These are phyloP conservation scores for Apis mellifera DNA, from an alignment of 1,140 invertebrate genomes.

Conservation along the genomic window Amel_HAv3.1 CM009942.2:4077501-4078000, in stretches of 20 bases:
- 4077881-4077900: slow-evolving; percentile 58
- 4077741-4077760: background rate
- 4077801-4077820: slow-evolving; percentile 10
- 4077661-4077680: background rate
- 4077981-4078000: background rate
- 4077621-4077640: background rate
- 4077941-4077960: slow-evolving; percentile 20
- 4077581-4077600: background rate
- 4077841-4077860: slow-evolving; percentile 44
- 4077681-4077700: no score
- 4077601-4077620: background rate
- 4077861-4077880: slow-evolving; percentile 60
- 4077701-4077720: background rate
- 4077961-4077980: background rate
- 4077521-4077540: slow-evolving; percentile 28
- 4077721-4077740: background rate
- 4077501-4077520: slow-evolving; percentile 28
- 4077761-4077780: background rate
- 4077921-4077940: slow-evolving; percentile 51
- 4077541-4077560: slow-evolving; percentile 27
- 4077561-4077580: slow-evolving; percentile 25
- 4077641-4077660: background rate
- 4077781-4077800: background rate
- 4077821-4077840: slow-evolving; percentile 36
- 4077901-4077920: slow-evolving; percentile 54